These are phyloP conservation scores for Trachymyrmex cornetzi DNA, from an alignment of 1,140 invertebrate genomes.

Conservation along the genomic window DNA sequence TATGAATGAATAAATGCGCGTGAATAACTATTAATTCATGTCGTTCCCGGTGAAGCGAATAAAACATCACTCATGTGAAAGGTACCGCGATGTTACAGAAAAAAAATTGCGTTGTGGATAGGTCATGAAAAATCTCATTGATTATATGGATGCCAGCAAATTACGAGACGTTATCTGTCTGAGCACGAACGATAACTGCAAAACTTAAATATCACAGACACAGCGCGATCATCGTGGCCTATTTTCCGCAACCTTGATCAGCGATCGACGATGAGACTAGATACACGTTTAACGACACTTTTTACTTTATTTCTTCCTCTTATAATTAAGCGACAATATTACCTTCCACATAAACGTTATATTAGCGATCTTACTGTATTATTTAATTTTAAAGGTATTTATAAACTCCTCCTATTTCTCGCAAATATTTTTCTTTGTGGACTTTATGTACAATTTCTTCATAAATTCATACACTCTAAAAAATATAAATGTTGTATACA, in stretches of 20 bases:
- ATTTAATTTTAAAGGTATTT: too few species aligned
- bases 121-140: constrained; percentile 43
- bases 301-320: background rate
- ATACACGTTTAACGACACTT: background rate
- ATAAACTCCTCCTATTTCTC: too few species aligned
- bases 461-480: background rate
- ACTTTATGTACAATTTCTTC: background rate
- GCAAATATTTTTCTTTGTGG: background rate
- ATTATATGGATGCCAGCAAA: constrained; percentile 21
- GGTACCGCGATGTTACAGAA: background rate
- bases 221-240: constrained; percentile 10
- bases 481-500: too few species aligned
- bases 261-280: constrained; percentile 1
- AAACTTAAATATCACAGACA: constrained; percentile 54
- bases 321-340: background rate
- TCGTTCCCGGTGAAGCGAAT: background rate
- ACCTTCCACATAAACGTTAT: background rate
- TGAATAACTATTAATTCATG: constrained; percentile 28
- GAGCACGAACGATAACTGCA: background rate
- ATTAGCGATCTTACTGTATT: background rate
- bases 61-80: constrained; percentile 43
- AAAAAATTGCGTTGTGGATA: constrained; percentile 35
- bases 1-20: background rate
- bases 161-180: constrained; percentile 45
- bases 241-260: constrained; percentile 46